These are phyloP conservation scores for Petrocephalus sullivani DNA, from an alignment of 2,797 vertebrate species.

Conservation along the genomic window DNA sequence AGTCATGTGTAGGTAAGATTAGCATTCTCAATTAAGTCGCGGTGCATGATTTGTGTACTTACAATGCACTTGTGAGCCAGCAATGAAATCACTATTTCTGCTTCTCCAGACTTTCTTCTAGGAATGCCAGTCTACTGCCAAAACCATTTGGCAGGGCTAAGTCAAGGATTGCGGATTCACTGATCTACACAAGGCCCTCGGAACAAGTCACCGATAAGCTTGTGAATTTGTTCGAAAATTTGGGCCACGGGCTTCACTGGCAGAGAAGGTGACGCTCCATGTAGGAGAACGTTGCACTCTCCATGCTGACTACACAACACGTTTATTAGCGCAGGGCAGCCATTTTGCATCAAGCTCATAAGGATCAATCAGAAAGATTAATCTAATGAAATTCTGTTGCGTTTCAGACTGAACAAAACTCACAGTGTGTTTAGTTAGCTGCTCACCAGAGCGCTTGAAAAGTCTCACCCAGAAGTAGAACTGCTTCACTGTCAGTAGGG, in stretches of 20 bases:
- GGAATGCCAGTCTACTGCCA: conserved; percentile 50
- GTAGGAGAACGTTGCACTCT: conserved; percentile 15
- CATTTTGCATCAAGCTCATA: background rate
- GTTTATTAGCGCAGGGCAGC: background rate
- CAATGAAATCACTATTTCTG: conserved; percentile 54
- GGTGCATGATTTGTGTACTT: conserved; percentile 44
- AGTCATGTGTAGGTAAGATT: conserved; percentile 55
- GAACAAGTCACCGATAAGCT: conserved; percentile 40
- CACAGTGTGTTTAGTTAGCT: background rate
- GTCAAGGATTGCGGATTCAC: conserved; percentile 44
- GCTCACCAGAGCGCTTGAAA: background rate
- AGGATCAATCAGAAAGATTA: background rate
- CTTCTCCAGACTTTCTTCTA: conserved; percentile 48
- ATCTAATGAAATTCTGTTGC: background rate
- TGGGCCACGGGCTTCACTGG: conserved; percentile 32
- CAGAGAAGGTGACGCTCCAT: background rate
- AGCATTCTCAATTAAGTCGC: conserved; percentile 60
- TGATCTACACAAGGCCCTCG: conserved; percentile 40
- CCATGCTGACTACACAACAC: background rate
- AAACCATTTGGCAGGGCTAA: conserved; percentile 47
- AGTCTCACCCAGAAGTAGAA: background rate
- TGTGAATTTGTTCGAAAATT: conserved; percentile 21
- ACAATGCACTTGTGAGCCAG: conserved; percentile 43
- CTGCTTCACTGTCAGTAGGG: background rate
- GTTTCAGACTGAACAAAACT: background rate